phyloP scores from a whole-genome alignment of 2,888 invertebrate species.

The Cataglyphis cursor region DNA sequence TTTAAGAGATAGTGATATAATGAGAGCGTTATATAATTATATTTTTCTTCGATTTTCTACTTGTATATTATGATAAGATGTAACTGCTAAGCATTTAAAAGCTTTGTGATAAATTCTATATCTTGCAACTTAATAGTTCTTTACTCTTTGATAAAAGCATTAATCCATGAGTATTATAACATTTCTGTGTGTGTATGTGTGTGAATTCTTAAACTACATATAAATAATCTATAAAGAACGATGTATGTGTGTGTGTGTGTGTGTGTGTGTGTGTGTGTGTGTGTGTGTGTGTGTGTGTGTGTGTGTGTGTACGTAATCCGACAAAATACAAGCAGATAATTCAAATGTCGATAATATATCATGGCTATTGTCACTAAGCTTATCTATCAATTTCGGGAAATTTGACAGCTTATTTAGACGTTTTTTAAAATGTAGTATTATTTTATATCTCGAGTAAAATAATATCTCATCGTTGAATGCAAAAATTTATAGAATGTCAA shows the following conservation, averaged over 20 bases:
- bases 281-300: too few relatives aligned
- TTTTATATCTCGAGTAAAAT: not conserved
- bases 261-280: too few relatives aligned
- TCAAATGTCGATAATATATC: not conserved
- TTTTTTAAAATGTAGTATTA: conserved; percentile 3
- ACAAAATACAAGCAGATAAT: not conserved
- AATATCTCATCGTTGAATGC: not conserved
- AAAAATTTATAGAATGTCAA: not conserved
- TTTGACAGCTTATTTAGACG: not conserved
- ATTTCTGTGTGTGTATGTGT: not conserved
- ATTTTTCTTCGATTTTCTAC: not conserved
- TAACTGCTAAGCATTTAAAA: not conserved
- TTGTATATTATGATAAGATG: not conserved
- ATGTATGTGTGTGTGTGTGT: not conserved
- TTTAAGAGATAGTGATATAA: not conserved
- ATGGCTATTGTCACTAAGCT: not conserved
- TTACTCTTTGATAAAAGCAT: not conserved
- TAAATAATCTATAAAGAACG: not conserved
- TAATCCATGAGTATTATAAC: not conserved
- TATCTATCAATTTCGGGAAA: conserved; percentile 17
- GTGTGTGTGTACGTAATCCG: too few relatives aligned
- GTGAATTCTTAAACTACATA: not conserved
- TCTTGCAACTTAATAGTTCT: not conserved
- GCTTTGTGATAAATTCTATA: not conserved
- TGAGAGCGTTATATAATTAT: not conserved